Conservation (phyloP, 2,797 vertebrate genomes). For the Numenius phaeopus region DNA sequence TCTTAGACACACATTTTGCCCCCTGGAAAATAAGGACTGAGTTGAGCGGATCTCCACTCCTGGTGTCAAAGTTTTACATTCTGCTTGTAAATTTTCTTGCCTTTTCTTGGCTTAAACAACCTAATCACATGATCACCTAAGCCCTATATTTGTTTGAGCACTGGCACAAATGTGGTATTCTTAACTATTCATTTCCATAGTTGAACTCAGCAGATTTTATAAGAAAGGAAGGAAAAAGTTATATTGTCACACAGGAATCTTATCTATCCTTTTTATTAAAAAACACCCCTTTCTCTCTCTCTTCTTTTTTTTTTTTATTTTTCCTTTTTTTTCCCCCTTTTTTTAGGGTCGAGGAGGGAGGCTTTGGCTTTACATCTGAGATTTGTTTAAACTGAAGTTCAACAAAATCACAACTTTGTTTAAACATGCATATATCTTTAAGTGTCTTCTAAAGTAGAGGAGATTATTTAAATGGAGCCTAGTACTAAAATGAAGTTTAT, state of each 20-base stretch:
- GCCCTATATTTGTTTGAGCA: not conserved
- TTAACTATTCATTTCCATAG: not conserved
- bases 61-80: not conserved
- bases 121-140: not conserved
- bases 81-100: not conserved
- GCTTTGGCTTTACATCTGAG: not conserved
- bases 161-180: not conserved
- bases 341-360: fast-evolving
- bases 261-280: not conserved
- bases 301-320: not conserved
- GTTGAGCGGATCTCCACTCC: not conserved
- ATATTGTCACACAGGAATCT: not conserved
- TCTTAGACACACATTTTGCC: not conserved
- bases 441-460: not conserved
- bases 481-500: not conserved
- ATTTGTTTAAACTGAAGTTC: not conserved
- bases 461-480: not conserved
- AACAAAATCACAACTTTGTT: not conserved
- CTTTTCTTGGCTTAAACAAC: not conserved
- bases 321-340: not conserved
- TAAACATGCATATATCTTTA: not conserved
- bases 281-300: fast-evolving
- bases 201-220: not conserved
- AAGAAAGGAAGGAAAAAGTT: not conserved
- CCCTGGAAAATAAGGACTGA: not conserved